Evolutionary conservation across 2,113 vertebrate species (phyloP).

Genomic region (Oreochromis niloticus): DNA sequence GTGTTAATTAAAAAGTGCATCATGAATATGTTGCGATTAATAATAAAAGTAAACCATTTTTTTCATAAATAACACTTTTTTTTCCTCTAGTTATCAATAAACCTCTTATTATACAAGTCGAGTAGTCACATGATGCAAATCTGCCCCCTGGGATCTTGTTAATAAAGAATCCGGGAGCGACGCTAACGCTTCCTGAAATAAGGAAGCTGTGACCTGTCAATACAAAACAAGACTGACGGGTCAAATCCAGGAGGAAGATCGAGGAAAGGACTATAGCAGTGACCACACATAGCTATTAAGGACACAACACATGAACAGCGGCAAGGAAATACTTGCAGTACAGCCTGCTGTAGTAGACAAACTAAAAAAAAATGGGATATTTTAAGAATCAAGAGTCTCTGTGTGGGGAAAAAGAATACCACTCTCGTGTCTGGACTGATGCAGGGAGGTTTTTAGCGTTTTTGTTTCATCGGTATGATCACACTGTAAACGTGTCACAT

Average conservation of each 20-base stretch:
- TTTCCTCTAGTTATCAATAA: slow-evolving; percentile 44
- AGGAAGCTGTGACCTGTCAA: slow-evolving; percentile 8
- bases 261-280: not conserved
- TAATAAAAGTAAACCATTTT: slow-evolving; percentile 67
- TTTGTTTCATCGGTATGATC: fast-evolving
- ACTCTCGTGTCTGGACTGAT: not conserved
- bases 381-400: not conserved
- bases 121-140: slow-evolving; percentile 59
- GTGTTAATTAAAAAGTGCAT: slow-evolving; percentile 71
- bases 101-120: slow-evolving; percentile 67
- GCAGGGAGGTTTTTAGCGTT: not conserved
- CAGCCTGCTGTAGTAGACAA: not conserved
- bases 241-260: slow-evolving; percentile 16
- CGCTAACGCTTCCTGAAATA: slow-evolving; percentile 9
- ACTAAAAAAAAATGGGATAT: not conserved
- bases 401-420: not conserved
- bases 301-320: slow-evolving; percentile 26
- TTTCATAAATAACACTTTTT: slow-evolving; percentile 69
- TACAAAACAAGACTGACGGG: not conserved
- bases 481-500: not conserved
- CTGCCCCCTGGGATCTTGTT: slow-evolving; percentile 18
- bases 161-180: slow-evolving; percentile 18
- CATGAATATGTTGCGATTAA: slow-evolving; percentile 63
- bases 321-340: not conserved
- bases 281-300: not conserved